Evolutionary conservation across 1,140 invertebrate species (phyloP), one percentile per base, ranked within the genome.

Genomic region (Brachionus manjavacas): DNA sequence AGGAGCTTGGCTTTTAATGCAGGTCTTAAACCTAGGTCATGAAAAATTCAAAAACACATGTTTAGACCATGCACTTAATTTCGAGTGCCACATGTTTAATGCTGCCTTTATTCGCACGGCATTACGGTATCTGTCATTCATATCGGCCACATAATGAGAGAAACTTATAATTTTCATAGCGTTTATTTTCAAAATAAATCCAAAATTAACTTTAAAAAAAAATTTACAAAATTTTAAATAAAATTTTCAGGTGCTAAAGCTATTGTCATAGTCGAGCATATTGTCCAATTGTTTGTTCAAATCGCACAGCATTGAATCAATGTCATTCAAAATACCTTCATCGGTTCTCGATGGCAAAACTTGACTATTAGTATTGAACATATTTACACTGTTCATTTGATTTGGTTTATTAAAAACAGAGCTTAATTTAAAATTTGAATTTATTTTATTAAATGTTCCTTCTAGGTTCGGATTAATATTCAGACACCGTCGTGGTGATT

Each of bases 231-330:
- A 31, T 60, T 60, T 60, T 60, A 70, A 70, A 70, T 70, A 16
- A 14, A 35, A 35, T n/a, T 70, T 41, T 74, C 20, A 74, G 11
- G 31, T 76, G 23, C 46, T 81, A 46, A 60, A 81, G 20, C 31
- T 70, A 14, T 25, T 28, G 7, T 83, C 81, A 83, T 70, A 83
- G n/a, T 83, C 81, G 35, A 83, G 81, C 81, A 83, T 83, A 16
- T 43, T 35, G 52, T 83, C 81, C 28, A 83, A 52, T 55, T 83
- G 60, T 39, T 68, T 68, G 35, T 83, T 83, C 12, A 83, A 52
- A 55, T 83, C 81, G 23, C 46, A 83, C 25, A 83, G 28, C 81
- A 83, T 83, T 35, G 81, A 70, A 72, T 83, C 81, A 46, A 83
- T 83, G 55, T 83, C 81, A 39, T 81, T 81, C 11, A 81, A 68